Evolutionary conservation across 53 echinoderm and acorn worm species (phyloP).

Genomic region (Apostichopus leukothele): DNA sequence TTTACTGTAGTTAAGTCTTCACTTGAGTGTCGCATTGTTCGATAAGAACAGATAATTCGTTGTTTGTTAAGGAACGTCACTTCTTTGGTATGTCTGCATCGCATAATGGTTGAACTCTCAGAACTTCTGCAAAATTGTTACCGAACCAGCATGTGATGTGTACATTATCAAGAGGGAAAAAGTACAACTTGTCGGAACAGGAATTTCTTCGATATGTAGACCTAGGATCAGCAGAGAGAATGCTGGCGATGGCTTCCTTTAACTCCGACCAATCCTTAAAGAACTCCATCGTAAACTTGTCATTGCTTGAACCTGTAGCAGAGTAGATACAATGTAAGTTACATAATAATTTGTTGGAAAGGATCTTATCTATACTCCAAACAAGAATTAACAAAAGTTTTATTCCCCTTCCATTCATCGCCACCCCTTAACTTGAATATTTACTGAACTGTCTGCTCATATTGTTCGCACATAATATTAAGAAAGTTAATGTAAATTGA

Average conservation of each 20-base stretch:
- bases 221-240: slow-evolving; percentile 81
- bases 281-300: slow-evolving; percentile 58
- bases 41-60: no score
- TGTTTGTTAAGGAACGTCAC: neutral
- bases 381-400: no score
- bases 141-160: slow-evolving; percentile 89
- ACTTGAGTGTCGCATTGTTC: no score
- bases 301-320: slow-evolving; percentile 8
- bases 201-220: slow-evolving; percentile 76
- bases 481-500: neutral
- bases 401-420: no score
- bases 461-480: no score
- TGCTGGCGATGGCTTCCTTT: slow-evolving; percentile 66
- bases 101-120: slow-evolving; percentile 68
- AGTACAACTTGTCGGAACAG: slow-evolving; percentile 82
- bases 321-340: neutral
- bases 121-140: slow-evolving; percentile 69
- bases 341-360: neutral
- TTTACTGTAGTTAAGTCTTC: no score
- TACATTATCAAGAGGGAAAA: slow-evolving; percentile 76
- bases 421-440: no score
- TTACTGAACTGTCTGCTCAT: no score
- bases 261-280: slow-evolving; percentile 60
- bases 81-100: slow-evolving; percentile 52
- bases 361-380: no score